These are phyloP conservation scores for Austrolebias charrua DNA, from an alignment of 2,797 vertebrate genomes.

Conservation along the genomic window DNA sequence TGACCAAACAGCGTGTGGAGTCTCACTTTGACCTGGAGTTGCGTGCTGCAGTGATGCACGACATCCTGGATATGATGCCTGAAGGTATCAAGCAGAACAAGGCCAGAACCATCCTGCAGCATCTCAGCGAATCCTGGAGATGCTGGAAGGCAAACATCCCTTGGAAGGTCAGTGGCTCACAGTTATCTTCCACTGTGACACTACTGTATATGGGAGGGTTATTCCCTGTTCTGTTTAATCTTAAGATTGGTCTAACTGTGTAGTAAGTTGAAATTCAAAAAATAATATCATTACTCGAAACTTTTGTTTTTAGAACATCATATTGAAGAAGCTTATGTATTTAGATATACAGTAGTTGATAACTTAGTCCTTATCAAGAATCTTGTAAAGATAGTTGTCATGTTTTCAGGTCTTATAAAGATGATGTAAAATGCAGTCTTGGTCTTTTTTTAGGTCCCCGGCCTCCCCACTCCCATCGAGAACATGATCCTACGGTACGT, in stretches of 20 bases:
- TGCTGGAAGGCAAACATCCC: conserved; percentile 99
- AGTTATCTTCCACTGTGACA: neutral
- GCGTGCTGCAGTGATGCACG: conserved; percentile 98
- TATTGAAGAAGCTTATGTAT: neutral
- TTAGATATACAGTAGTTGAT: neutral
- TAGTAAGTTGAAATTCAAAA: neutral
- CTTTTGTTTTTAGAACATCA: neutral
- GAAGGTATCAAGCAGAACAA: conserved; percentile 99
- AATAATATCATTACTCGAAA: neutral
- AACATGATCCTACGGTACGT: conserved; percentile 99
- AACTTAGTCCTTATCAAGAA: neutral
- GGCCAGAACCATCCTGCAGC: conserved; percentile 97
- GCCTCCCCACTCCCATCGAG: conserved; percentile 97
- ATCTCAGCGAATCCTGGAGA: conserved; percentile 97
- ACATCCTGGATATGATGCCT: conserved; percentile 99
- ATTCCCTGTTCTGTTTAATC: neutral
- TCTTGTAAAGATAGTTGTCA: fast-evolving
- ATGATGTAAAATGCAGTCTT: neutral
- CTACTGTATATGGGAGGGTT: no score
- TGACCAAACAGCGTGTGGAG: conserved; percentile 98
- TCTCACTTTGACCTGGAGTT: conserved; percentile 99
- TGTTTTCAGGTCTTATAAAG: neutral
- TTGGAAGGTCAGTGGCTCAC: conserved; percentile 87
- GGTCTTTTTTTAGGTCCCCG: conserved; percentile 84
- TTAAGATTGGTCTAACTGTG: neutral